phyloP scores from a whole-genome alignment of 2,113 vertebrate species.

The Rhinolophus sinicus region DNA sequence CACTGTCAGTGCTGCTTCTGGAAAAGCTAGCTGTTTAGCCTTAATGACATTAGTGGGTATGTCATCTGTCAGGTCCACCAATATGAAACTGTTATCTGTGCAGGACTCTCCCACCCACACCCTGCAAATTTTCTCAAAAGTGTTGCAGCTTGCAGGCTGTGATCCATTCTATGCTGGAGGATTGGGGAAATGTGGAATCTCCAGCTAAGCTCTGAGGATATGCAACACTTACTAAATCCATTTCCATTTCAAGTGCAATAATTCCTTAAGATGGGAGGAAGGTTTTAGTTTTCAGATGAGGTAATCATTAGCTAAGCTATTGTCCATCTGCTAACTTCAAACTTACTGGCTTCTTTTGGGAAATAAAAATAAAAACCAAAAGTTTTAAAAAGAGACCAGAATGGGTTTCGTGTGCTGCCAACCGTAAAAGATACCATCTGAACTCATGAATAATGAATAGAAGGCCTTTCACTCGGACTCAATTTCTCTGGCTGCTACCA shows the following conservation, averaged over 20 bases:
- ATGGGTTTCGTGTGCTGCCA: constrained; percentile 25
- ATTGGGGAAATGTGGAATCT: neutral
- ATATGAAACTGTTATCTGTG: neutral
- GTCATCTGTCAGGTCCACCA: no score
- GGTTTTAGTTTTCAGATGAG: neutral
- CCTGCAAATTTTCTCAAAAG: neutral
- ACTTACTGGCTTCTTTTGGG: constrained; percentile 16
- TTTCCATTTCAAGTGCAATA: constrained; percentile 2
- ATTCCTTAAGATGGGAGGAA: neutral
- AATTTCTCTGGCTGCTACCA: constrained; percentile 19
- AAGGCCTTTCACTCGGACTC: constrained; percentile 5
- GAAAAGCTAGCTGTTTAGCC: neutral
- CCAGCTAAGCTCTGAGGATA: neutral
- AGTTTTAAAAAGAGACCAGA: neutral
- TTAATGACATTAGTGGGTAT: neutral
- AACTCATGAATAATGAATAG: constrained; percentile 58
- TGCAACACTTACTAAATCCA: neutral
- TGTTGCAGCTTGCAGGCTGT: neutral
- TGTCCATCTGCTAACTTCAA: constrained; percentile 52
- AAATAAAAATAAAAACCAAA: constrained; percentile 34
- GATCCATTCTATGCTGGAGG: neutral
- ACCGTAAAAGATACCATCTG: constrained; percentile 34
- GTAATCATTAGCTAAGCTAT: constrained; percentile 31
- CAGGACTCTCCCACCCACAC: neutral
- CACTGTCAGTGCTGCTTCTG: neutral